These are phyloP conservation scores for Palaemon carinicauda DNA, from an alignment of 1,140 invertebrate species.

Conservation along the genomic window DNA sequence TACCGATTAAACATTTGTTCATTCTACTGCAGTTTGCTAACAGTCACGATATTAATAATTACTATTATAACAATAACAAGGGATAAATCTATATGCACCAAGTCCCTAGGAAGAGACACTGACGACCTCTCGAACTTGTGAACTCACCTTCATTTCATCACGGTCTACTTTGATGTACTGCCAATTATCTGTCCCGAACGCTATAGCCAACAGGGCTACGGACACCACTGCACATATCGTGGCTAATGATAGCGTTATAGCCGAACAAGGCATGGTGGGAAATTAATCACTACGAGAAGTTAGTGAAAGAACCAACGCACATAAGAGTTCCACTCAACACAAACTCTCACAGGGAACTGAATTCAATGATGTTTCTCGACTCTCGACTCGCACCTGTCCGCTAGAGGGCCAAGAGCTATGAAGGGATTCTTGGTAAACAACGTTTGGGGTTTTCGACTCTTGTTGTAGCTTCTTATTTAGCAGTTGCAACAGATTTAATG, in stretches of 20 bases:
- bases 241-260: slow-evolving; percentile 90
- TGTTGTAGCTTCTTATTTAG: not conserved
- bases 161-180: slow-evolving; percentile 89
- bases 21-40: too few species aligned
- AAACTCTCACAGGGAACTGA: slow-evolving; percentile 40
- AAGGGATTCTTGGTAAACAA: not conserved
- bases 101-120: not conserved
- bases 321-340: slow-evolving; percentile 13
- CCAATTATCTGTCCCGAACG: slow-evolving; percentile 96
- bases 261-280: slow-evolving; percentile 85
- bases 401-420: slow-evolving; percentile 28
- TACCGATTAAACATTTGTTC: too few species aligned
- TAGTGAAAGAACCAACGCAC: not conserved
- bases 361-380: not conserved
- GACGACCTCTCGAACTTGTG: not conserved
- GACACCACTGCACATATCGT: slow-evolving; percentile 93
- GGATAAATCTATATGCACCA: too few species aligned
- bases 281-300: not conserved
- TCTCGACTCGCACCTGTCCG: slow-evolving; percentile 34
- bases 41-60: too few species aligned
- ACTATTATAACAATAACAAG: too few species aligned
- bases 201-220: slow-evolving; percentile 87
- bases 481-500: too few species aligned
- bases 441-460: not conserved
- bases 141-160: slow-evolving; percentile 82